These are phyloP conservation scores for Neosalanx taihuensis DNA, from an alignment of 2,797 vertebrate species.

Conservation along the genomic window DNA sequence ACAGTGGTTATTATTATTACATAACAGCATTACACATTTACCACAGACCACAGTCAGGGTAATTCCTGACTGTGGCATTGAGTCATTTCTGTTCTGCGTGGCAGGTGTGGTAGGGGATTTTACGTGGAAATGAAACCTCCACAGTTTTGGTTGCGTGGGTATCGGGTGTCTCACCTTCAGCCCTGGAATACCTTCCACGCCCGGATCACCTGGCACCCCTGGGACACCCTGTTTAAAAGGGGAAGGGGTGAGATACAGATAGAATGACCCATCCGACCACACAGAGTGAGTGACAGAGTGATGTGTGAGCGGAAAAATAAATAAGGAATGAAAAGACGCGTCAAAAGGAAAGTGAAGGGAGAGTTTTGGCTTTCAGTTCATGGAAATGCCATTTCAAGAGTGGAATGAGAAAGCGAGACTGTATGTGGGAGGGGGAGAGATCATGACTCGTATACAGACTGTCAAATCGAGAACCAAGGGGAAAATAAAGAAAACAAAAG, in stretches of 20 bases:
- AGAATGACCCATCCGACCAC: background rate
- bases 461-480: too few relatives aligned
- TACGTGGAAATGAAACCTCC: background rate
- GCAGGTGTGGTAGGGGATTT: background rate
- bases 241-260: conserved; percentile 1
- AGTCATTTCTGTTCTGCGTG: too few relatives aligned
- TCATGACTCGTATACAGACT: too few relatives aligned
- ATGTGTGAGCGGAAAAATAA: too few relatives aligned
- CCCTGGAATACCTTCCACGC: conserved; percentile 51
- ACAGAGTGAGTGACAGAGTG: background rate
- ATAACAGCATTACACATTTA: background rate
- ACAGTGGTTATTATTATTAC: background rate
- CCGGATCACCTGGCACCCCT: conserved; percentile 68
- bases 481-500: too few relatives aligned
- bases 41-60: background rate
- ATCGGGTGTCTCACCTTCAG: conserved; percentile 60
- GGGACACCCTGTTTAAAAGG: conserved; percentile 58
- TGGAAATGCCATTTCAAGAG: too few relatives aligned
- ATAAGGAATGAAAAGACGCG: too few relatives aligned
- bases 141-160: background rate
- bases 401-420: too few relatives aligned
- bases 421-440: too few relatives aligned
- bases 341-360: too few relatives aligned
- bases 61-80: background rate
- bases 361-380: too few relatives aligned